Evolutionary conservation across 1,140 invertebrate genomes (phyloP).

Genomic region (Papilio dardanus): DNA sequence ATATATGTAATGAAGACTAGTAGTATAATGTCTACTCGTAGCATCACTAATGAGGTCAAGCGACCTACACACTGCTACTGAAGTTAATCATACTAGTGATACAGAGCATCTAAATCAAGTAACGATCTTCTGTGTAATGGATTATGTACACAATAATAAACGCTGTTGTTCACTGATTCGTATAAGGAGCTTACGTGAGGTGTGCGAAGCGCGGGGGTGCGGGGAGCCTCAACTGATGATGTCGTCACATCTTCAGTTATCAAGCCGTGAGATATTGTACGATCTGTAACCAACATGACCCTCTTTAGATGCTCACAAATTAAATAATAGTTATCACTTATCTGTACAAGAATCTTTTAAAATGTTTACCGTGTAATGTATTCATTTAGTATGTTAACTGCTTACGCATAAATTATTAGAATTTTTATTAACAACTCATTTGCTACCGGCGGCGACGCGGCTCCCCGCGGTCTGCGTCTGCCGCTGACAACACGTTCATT

Average conservation of each 20-base stretch:
- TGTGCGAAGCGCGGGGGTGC: no score
- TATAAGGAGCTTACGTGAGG: neutral
- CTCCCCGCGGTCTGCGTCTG: conserved; percentile 8
- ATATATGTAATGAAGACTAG: neutral
- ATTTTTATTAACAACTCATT: conserved; percentile 5
- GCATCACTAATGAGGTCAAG: no score
- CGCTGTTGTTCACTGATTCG: no score
- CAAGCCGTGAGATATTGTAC: conserved; percentile 1
- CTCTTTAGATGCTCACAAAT: conserved; percentile 13
- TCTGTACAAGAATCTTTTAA: conserved; percentile 17
- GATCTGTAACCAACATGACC: neutral
- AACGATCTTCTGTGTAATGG: no score
- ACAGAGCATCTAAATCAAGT: neutral
- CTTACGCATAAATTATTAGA: conserved; percentile 4
- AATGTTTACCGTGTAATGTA: conserved; percentile 24
- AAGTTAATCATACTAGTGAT: no score
- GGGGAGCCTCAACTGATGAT: neutral
- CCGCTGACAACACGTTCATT: neutral
- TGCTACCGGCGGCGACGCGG: conserved; percentile 5
- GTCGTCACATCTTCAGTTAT: neutral
- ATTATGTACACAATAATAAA: no score
- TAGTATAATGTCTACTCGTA: no score
- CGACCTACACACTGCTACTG: no score
- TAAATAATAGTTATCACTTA: conserved; percentile 5
- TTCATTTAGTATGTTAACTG: conserved; percentile 17